phyloP scores from a whole-genome alignment of 92 coral and sea anemone genomes.

The Meandrina meandrites region DNA sequence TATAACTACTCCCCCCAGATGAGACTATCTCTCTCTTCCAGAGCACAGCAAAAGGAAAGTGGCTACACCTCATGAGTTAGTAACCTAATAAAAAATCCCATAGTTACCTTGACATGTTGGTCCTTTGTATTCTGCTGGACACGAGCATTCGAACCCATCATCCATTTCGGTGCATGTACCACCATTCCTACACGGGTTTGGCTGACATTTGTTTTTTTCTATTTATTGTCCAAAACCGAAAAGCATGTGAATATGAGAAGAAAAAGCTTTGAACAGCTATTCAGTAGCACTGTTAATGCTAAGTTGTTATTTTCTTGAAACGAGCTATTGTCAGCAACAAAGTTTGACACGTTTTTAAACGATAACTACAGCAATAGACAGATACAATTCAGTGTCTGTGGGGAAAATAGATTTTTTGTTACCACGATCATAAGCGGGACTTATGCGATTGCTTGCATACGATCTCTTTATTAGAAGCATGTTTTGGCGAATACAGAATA shows the following conservation, averaged over 20 bases:
- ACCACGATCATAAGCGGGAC: too few relatives aligned
- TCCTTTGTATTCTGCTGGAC: conserved; percentile 93
- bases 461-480: too few relatives aligned
- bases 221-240: neutral
- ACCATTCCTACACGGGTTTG: conserved; percentile 96
- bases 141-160: conserved; percentile 97
- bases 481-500: too few relatives aligned
- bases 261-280: neutral
- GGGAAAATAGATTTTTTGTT: too few relatives aligned
- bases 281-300: neutral
- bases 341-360: neutral
- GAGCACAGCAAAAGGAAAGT: neutral
- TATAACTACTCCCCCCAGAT: neutral
- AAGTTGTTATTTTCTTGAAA: neutral
- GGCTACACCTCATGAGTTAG: neutral
- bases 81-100: too few relatives aligned
- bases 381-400: too few relatives aligned
- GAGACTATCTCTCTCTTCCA: neutral
- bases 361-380: too few relatives aligned
- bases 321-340: neutral
- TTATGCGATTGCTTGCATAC: too few relatives aligned
- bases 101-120: conserved; percentile 82
- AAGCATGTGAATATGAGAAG: neutral
- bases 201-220: conserved; percentile 98
- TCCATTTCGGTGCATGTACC: conserved; percentile 98